Base-by-base conservation (phyloP, 2,888 invertebrate genomes). In the Ferdinandea cuprea region DNA sequence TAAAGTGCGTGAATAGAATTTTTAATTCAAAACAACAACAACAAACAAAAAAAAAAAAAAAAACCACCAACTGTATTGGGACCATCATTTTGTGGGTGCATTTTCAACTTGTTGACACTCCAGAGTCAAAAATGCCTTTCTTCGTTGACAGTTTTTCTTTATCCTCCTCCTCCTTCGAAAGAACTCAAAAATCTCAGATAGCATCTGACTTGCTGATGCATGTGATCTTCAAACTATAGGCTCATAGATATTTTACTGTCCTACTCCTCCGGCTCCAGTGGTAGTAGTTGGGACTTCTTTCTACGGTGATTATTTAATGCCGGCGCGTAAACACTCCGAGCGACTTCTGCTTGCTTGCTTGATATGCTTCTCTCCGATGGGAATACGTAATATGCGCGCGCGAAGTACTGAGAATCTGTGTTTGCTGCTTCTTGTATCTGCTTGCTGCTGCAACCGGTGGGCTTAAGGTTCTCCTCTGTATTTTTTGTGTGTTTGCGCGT, bases 381-480 rank as follows among this genome's bases (percentile, higher is more conserved):
- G 83, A 83, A 83, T 83, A 83, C 83, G 83, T 83, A 78, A 83
- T 83, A 78, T 83, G 83, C 61, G 63, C 63, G 76, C 78, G 48
- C 54, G 28, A 63, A 73, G 68, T 72, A 83, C 83, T 73, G 68
- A 66, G 83, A 78, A 77, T 83, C 77, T 83, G 72, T 71, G 65
- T 25, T n/a, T 59, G 32, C 52, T 42, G 35, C 58, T 65, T 56
- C 44, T 63, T 69, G 25, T 48, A 59, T 65, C 46, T 63, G 76
- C 63, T 35, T 59, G 17, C 61, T 56, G 68, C 77, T 66, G 83
- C 78, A 83, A 83, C 83, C 83, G 44, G 77, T 68, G 72, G 78
- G 83, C 72, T 83, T 83, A 68, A 72, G 66, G 68, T 68, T 78
- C 77, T 78, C 50, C 46, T 25, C 5, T 50, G 42, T 32, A 71